Conservation (phyloP, 1,140 invertebrate genomes). For the Rhopalosiphum maidis region DNA sequence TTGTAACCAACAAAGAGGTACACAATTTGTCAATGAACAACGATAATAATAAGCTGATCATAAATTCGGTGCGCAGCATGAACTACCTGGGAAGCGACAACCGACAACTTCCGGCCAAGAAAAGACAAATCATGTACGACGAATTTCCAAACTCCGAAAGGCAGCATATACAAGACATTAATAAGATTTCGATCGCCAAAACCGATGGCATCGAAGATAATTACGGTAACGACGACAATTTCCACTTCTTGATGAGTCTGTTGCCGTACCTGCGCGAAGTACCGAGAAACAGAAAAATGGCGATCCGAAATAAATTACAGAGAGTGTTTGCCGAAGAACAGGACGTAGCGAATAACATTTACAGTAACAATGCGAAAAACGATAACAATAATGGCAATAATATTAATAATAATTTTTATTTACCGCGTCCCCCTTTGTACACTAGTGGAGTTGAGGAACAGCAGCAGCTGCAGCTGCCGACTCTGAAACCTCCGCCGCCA, state of each 20-base stretch:
- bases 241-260: neutral
- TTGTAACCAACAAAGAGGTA: no score
- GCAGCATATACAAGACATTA: neutral
- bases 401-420: no score
- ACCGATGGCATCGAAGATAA: neutral
- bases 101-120: neutral
- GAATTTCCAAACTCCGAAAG: neutral
- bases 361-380: no score
- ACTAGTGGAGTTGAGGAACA: no score
- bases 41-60: no score
- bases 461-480: no score
- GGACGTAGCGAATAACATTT: no score
- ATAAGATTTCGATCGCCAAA: neutral
- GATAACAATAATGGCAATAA: no score
- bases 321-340: conserved; percentile 2
- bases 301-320: neutral
- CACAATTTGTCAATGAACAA: no score
- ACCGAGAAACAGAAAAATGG: neutral
- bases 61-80: no score
- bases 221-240: neutral
- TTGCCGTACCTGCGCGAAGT: conserved; percentile 13
- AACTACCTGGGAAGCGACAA: neutral
- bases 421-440: no score
- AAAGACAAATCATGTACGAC: neutral
- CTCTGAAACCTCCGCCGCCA: no score